Percentiles rank a stretch among this genome's conserved stretches.
Evolutionary conservation across 2,113 vertebrate species (phyloP).

Genomic region (Eulacestoma nigropectus): DNA sequence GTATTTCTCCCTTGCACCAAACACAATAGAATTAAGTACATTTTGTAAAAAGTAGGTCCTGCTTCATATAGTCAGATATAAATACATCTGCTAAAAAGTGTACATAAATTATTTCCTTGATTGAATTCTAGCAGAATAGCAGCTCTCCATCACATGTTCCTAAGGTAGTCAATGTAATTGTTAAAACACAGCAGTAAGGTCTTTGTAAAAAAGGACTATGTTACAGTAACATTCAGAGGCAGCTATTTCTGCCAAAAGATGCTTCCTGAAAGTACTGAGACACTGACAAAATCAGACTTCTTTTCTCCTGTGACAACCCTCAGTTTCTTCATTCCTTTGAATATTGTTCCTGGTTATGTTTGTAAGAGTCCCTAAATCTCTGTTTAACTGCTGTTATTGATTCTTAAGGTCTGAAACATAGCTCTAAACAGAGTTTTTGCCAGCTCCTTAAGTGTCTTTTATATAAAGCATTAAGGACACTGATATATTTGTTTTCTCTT

Average conservation of each 20-base stretch:
- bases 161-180: neutral
- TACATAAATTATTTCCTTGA: neutral
- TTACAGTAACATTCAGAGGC: neutral
- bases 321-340: neutral
- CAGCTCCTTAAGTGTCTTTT: constrained; percentile 1
- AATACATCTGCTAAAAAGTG: neutral
- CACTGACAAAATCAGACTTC: neutral
- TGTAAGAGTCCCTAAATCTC: constrained; percentile 13
- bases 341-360: neutral
- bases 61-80: neutral
- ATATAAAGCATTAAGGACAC: neutral
- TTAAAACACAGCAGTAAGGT: neutral
- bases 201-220: neutral
- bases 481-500: constrained; percentile 44
- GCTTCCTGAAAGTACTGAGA: neutral
- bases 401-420: neutral
- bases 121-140: neutral
- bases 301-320: neutral
- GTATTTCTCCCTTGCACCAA: neutral
- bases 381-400: constrained; percentile 16
- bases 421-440: neutral
- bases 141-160: neutral
- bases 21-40: neutral
- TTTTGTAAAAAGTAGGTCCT: neutral
- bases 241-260: neutral